These are phyloP conservation scores for Corythoichthys intestinalis DNA, from an alignment of 2,113 vertebrate species.

Conservation along the genomic window DNA sequence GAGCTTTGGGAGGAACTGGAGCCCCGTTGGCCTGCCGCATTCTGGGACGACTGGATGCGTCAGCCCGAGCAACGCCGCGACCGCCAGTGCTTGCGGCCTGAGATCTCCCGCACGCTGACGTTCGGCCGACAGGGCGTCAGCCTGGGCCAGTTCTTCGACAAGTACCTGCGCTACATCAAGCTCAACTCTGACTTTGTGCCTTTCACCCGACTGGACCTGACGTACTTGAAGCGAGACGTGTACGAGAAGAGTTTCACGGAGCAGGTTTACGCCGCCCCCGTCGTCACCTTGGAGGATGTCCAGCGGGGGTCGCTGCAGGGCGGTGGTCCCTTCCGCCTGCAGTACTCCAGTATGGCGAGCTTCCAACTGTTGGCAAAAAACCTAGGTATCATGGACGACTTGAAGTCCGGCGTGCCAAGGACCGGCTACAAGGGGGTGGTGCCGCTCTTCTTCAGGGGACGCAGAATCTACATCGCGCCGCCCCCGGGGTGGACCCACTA, in stretches of 20 bases:
- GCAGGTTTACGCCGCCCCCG: conserved; percentile 75
- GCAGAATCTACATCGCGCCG: conserved; percentile 83
- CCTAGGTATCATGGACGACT: conserved; percentile 89
- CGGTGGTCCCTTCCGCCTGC: conserved; percentile 76
- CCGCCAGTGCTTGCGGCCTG: conserved; percentile 84
- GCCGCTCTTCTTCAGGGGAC: conserved; percentile 80
- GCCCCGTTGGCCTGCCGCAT: conserved; percentile 87
- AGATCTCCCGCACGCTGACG: conserved; percentile 86
- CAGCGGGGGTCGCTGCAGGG: conserved; percentile 72
- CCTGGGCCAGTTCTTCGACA: conserved; percentile 93
- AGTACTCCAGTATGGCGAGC: conserved; percentile 81
- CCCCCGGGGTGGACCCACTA: conserved; percentile 85
- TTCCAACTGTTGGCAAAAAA: conserved; percentile 87
- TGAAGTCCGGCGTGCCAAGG: conserved; percentile 91
- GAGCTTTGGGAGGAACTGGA: conserved; percentile 89
- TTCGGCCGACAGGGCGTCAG: conserved; percentile 93
- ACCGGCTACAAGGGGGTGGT: conserved; percentile 88
- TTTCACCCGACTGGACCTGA: conserved; percentile 83
- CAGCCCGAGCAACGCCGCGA: conserved; percentile 80
- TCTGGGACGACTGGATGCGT: conserved; percentile 97
- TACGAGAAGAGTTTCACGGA: conserved; percentile 73
- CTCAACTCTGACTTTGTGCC: conserved; percentile 87
- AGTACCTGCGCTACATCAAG: conserved; percentile 90
- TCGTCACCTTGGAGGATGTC: conserved; percentile 75
- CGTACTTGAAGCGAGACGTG: conserved; percentile 75